Evolutionary conservation across 2,888 invertebrate genomes (phyloP), one percentile per base, ranked within the genome.

Genomic region (Podabrus alpinus): DNA sequence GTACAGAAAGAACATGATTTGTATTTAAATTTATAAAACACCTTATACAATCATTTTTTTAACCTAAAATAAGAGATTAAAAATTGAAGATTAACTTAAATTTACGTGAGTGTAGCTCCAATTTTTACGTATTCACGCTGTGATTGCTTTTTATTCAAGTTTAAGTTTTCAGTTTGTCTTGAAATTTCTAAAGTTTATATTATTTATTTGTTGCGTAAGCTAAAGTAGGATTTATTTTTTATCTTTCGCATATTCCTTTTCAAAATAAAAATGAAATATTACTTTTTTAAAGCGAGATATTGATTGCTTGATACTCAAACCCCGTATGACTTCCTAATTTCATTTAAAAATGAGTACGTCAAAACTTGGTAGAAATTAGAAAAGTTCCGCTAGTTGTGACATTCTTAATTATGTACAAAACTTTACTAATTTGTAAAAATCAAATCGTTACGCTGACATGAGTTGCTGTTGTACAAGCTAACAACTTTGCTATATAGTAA

Each of bases 1-100:
- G 74, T 79, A 75, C 69, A 72, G 69, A 75, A 66, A 75, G 16
- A 62, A 16, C 72, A 59, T 66, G 74, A 74, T 74, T 71, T 71
- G 71, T 68, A 68, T 71, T 67, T 61, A 61, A 64, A 71, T 68
- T 71, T 68, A 68, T 15, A 71, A 75, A 75, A 75, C 75, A 71
- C 71, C 17, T 64, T 45, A n/a, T n/a, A 45, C 45, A 45, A 29
- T 29, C 3, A 13, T 13, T 1, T 45, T 45, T n/a, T 45, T 45
- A n/a, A n/a, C 45, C n/a, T n/a, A n/a, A 45, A 45, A 45, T 45
- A 45, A 45, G 45, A 45, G 45, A 45, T 45, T 45, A 45, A 45
- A 29, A 45, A 7, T 45, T n/a, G 2, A n/a, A 45, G n/a, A n/a
- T 45, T 45, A 9, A 9, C 2, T 24, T 9, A 9, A 9, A 24